Conservation (phyloP, 2,888 invertebrate genomes). For the Smittia aterrima region DNA sequence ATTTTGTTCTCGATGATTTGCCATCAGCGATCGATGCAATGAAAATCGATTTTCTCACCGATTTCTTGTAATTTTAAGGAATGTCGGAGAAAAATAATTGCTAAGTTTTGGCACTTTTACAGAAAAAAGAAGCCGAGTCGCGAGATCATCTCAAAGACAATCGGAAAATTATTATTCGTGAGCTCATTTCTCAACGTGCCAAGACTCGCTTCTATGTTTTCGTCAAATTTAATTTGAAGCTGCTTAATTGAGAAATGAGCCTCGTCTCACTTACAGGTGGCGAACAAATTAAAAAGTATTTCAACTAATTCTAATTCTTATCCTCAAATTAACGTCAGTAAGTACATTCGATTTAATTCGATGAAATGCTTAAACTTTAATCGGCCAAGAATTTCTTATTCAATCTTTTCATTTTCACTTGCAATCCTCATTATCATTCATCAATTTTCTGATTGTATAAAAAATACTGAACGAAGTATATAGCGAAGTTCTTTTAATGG, state of each 20-base stretch:
- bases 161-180: conserved; percentile 22
- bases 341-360: background rate
- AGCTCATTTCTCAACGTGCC: conserved; percentile 32
- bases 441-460: background rate
- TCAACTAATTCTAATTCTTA: background rate
- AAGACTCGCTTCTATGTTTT: conserved; percentile 13
- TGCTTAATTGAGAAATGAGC: background rate
- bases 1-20: background rate
- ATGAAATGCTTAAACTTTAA: conserved; percentile 1
- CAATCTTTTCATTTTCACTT: background rate
- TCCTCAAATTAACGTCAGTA: background rate
- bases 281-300: background rate
- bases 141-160: conserved; percentile 14
- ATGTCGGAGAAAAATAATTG: conserved; percentile 25
- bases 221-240: conserved; percentile 21
- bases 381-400: background rate
- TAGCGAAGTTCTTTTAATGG: background rate
- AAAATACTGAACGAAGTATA: conserved; percentile 8
- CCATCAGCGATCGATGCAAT: conserved; percentile 3
- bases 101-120: conserved; percentile 12
- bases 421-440: background rate
- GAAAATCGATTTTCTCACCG: background rate
- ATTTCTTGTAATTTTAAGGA: conserved; percentile 22
- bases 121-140: conserved; percentile 2
- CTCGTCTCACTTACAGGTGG: background rate